These are phyloP conservation scores for Peromyscus melanophrys DNA, from an alignment of 2,797 vertebrate species.

Conservation along the genomic window DNA sequence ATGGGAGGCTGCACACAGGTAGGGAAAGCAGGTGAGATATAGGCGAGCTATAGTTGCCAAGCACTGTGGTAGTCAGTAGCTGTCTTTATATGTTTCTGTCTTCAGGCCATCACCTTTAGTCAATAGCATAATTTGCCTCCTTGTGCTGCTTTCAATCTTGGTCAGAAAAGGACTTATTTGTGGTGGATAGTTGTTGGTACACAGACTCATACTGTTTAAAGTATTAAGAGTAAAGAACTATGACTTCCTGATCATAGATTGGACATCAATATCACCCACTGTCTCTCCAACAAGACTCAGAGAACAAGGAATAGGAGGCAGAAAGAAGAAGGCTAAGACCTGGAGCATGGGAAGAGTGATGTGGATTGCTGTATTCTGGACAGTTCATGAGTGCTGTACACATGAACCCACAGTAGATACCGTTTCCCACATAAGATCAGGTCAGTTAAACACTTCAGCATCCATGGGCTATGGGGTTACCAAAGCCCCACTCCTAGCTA, in stretches of 20 bases:
- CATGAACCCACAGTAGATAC: neutral
- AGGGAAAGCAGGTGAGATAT: too few relatives aligned
- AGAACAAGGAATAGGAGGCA: neutral
- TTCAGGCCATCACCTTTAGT: neutral
- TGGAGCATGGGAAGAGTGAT: neutral
- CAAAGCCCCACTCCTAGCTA: neutral
- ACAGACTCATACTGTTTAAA: neutral
- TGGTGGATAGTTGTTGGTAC: too few relatives aligned
- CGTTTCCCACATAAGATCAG: neutral
- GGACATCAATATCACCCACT: neutral
- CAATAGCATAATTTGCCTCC: neutral
- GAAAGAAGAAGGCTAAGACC: neutral
- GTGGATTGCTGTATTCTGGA: neutral
- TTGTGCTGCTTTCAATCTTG: neutral
- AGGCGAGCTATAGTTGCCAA: rapidly evolving
- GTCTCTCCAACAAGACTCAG: neutral
- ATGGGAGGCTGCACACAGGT: rapidly evolving
- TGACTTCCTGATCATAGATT: neutral
- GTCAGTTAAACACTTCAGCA: neutral
- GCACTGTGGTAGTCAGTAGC: rapidly evolving
- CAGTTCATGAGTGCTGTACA: neutral
- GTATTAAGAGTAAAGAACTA: neutral
- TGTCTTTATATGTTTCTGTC: neutral
- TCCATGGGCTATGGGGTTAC: neutral
- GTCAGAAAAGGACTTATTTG: neutral